These are phyloP conservation scores for Agrotis segetum DNA, from an alignment of 2,888 invertebrate species.

Conservation along the genomic window DNA sequence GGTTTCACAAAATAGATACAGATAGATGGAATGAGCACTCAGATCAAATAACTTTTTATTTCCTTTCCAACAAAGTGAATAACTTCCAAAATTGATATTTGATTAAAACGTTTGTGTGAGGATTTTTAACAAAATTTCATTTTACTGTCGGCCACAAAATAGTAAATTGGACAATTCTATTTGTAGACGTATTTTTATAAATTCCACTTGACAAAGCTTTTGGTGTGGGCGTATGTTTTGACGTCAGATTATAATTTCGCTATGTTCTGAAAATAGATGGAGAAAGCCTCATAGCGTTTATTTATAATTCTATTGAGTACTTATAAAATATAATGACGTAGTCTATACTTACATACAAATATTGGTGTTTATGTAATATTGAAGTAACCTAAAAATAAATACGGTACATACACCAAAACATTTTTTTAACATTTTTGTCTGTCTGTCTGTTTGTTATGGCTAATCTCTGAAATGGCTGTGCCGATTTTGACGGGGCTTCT, in stretches of 20 bases:
- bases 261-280: neutral
- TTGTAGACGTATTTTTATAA: conserved; percentile 27
- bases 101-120: conserved; percentile 53
- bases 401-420: no score
- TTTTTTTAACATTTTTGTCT: no score
- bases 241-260: neutral
- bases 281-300: neutral
- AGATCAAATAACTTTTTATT: conserved; percentile 61
- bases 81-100: conserved; percentile 64
- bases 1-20: conserved; percentile 54
- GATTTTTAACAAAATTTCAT: conserved; percentile 44
- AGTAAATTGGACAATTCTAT: conserved; percentile 40
- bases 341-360: no score
- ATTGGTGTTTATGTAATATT: no score
- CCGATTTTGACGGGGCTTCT: no score
- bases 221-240: conserved; percentile 4
- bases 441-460: no score
- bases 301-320: neutral
- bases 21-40: conserved; percentile 49
- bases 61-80: conserved; percentile 59
- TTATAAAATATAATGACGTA: neutral
- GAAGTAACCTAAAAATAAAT: no score
- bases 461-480: no score
- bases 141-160: conserved; percentile 45
- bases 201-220: conserved; percentile 26